Base-by-base conservation (phyloP, 2,113 vertebrate genomes). In the Vidua macroura region DNA sequence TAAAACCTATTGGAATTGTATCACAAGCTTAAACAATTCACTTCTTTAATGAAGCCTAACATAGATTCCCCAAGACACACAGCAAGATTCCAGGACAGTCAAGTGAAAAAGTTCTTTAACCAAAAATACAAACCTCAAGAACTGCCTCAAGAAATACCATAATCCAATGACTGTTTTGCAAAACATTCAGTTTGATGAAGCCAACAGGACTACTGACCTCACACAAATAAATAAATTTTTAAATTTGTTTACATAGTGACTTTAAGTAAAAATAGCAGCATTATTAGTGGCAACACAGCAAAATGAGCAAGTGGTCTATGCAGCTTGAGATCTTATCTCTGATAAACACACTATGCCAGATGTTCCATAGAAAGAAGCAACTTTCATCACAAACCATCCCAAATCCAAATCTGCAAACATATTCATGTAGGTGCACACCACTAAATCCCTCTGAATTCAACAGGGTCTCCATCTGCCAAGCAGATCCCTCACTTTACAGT, bases 81-180 rank as follows among this genome's bases (percentile, higher is more conserved):
- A 88, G 39, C 44, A 88, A 70, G 94, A 74, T 90, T 76, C 66
- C 80, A 72, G 6, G 82, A 48, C 10, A 92, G 48, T 43, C 48
- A 88, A 96, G 88, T 37, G 5, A 83, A 93, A 86, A 79, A 73
- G 44, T 41, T 88, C 55, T 27, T 90, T 89, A 33, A 48, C 64
- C 24, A 83, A 90, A 92, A 95, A 66, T 31, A 79, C 15, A 64
- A 35, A 88, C 56, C 49, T 79, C 70, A 82, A 76, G 37, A 86
- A 95, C 66, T 85, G 53, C 68, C 68, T 92, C 77, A 67, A 89
- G 17, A 92, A 95, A 95, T 90, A 60, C 10, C 23, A 78, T 41
- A 85, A 62, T 51, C 66, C 21, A 19, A 39, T 13, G 35, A 66
- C 2, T 67, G 39, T 93, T 84, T 37, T 85, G 25, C 56, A 93